Evolutionary conservation across 1,140 invertebrate genomes (phyloP), one percentile per base, ranked within the genome.

Genomic region (Orchesella cincta): DNA sequence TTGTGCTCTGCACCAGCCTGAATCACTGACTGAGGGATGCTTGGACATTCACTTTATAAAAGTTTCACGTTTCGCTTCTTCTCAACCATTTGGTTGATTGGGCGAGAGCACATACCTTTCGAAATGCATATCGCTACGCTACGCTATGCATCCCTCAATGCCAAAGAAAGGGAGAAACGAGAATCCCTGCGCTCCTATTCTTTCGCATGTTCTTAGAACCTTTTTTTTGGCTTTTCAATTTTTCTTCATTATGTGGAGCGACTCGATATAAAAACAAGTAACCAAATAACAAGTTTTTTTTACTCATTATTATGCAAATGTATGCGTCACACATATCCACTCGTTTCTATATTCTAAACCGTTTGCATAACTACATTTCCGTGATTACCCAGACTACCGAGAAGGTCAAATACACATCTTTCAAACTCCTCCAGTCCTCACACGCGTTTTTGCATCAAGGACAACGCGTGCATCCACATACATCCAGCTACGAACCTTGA

Each of bases 1-100:
- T 46, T 8, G 20, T 46, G 39, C 39, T 12, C 8, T 46, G 20
- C 8, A 20, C 39, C 8, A 46, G 39, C 8, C 39, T 20, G 39
- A 46, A 20, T 46, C 39, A 20, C 39, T 20, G 20, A 20, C 39
- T 46, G 8, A 12, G 8, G 8, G 39, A 8, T 20, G 20, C 23
- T 26, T 31, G 31, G 62, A 67, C 62, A 67, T 67, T 67, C 62
- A 67, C 62, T 67, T 67, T 67, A 67, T 8, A 62, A 18, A 26
- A 18, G 5, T 62, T 62, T 26, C 8, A 20, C 8, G 39, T 46
- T 46, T 46, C 8, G 39, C 20, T 46, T 46, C 20, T 46, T 46
- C 20, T 46, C 8, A 20, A 16, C 12, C 54, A 62, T 26, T 62
- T 18, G 54, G 54, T 28, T 8, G 54, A 26, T 12, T 62, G 54